A percentile compares a stretch with the other conserved stretches of the same genome.
Evolutionary conservation across 2,888 invertebrate genomes (phyloP).

Genomic region (Drosophila subsilvestris): DNA sequence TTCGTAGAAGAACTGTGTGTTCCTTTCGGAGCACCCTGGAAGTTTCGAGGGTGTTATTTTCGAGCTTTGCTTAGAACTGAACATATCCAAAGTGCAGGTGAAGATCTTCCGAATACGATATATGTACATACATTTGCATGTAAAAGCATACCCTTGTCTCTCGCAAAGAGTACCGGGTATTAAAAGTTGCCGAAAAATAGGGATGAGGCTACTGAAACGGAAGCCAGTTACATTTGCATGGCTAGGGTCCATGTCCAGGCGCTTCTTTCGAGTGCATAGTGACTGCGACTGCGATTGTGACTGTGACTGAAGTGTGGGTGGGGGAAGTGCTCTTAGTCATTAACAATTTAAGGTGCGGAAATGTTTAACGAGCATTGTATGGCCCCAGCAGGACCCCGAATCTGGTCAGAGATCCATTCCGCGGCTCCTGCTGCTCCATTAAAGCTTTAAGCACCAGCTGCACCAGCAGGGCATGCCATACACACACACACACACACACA

Average conservation of each 20-base stretch:
- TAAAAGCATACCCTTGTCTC: too few species aligned
- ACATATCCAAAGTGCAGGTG: too few species aligned
- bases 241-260: conserved; percentile 45
- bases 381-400: conserved; percentile 13
- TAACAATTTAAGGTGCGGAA: conserved; percentile 36
- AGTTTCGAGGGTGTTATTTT: too few species aligned
- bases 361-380: conserved; percentile 4
- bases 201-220: conserved; percentile 13
- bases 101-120: too few species aligned
- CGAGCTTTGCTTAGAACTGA: too few species aligned
- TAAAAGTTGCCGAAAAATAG: conserved; percentile 6
- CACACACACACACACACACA: too few species aligned
- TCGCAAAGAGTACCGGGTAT: conserved; percentile 4
- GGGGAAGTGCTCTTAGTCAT: conserved; percentile 16
- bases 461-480: conserved; percentile 3
- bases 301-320: neutral
- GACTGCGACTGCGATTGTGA: neutral
- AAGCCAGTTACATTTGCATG: conserved; percentile 62
- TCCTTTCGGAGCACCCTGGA: too few species aligned
- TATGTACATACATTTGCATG: too few species aligned
- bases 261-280: conserved; percentile 65
- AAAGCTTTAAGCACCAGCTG: conserved; percentile 39
- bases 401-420: conserved; percentile 2
- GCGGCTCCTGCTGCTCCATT: conserved; percentile 4
- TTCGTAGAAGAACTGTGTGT: too few species aligned